Evolutionary conservation across 2,888 invertebrate species (phyloP).

Genomic region (Philereme transversata): DNA sequence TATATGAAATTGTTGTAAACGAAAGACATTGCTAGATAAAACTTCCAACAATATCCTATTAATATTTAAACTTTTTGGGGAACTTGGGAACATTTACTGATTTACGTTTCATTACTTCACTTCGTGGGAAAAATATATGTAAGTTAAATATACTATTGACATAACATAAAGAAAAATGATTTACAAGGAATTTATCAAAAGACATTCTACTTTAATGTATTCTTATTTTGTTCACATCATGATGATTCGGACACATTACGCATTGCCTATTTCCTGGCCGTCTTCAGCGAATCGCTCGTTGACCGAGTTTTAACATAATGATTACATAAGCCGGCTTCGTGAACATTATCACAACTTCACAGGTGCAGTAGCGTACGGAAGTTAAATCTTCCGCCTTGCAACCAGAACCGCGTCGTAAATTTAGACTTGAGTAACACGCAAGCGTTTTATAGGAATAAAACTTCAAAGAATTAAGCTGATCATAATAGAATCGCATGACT

Average conservation of each 20-base stretch:
- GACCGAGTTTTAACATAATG: conserved; percentile 28
- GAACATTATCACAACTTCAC: conserved; percentile 46
- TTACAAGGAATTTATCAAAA: too few relatives aligned
- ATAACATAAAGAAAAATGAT: too few relatives aligned
- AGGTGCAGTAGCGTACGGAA: conserved; percentile 50
- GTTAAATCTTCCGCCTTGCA: conserved; percentile 41
- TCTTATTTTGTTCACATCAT: conserved; percentile 1
- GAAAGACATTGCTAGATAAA: too few relatives aligned
- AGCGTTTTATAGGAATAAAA: conserved; percentile 20
- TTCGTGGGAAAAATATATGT: too few relatives aligned
- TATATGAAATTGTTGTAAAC: not conserved
- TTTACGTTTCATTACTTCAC: too few relatives aligned
- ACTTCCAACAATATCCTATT: too few relatives aligned
- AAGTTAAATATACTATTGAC: too few relatives aligned
- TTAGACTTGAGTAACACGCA: conserved; percentile 30
- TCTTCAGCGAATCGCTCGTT: conserved; percentile 24
- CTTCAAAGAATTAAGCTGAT: not conserved
- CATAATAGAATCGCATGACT: not conserved
- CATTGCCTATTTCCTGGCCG: conserved; percentile 16
- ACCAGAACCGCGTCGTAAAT: conserved; percentile 32
- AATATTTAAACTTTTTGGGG: too few relatives aligned
- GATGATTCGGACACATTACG: conserved; percentile 9
- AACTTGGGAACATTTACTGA: too few relatives aligned
- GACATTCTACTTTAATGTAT: too few relatives aligned
- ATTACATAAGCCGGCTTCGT: conserved; percentile 50